Base-by-base conservation (phyloP, 2,797 vertebrate genomes). In the Xenentodon cancila region DNA sequence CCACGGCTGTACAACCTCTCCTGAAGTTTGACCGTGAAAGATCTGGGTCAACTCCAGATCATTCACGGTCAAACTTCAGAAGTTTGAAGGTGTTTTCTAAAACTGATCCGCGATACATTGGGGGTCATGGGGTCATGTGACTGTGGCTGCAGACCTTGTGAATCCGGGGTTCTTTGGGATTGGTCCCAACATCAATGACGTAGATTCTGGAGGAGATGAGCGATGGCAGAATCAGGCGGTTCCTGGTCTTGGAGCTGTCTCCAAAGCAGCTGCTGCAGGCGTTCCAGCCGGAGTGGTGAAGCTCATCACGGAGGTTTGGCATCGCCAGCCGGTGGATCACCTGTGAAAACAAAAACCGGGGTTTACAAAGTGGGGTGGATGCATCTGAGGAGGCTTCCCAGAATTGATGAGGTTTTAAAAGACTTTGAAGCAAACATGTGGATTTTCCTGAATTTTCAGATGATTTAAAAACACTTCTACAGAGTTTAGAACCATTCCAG, bases 211-310 rank as follows among this genome's bases (percentile, higher is more conserved):
- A 98, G 1, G 97, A 98, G 68, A 97, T 94, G 61, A 98, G 85
- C 0, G 94, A 76, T 0, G 97, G 97, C 0, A 98, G 90, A 47
- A 98, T 92, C 46, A 98, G 92, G 1, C 91, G 90, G 84, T 94
- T 92, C 1, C 97, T 92, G 0, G 65, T 91, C 88, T 94, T 97
- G 43, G 92, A 87, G 45, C 82, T 3, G n/a, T 98, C 95, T 0
- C 87, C 92, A 0, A 93, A 94, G 89, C 96, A 98, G 87, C 96
- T 98, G 93, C 96, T 97, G 80, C 96, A 98, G 56, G 96, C 82
- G 15, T 98, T 98, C 97, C 97, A 98, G 0, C 97, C 97, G 0
- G 94, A 93, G 78, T 98, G 97, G 34, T 98, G 97, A 3, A 98
- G 92, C 82, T 98, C 97, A 0, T 98, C 97, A 0, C 88, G 83